phyloP scores from a whole-genome alignment of 2,797 vertebrate species.

The Mus spretus region DNA sequence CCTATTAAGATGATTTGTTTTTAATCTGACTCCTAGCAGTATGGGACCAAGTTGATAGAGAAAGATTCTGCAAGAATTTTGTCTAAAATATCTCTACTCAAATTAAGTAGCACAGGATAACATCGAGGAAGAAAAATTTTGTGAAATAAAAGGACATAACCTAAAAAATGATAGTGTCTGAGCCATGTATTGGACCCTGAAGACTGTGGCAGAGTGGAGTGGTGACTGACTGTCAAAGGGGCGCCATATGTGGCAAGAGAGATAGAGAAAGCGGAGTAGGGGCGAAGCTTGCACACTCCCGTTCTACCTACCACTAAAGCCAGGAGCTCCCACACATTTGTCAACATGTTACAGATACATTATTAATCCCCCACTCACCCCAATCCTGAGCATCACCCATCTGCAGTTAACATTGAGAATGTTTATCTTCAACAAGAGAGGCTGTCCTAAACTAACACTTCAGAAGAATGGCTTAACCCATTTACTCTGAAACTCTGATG shows the following conservation, averaged over 20 bases:
- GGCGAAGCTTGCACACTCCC: neutral
- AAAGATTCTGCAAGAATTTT: constrained; percentile 59
- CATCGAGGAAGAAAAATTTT: neutral
- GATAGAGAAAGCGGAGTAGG: neutral
- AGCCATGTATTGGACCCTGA: neutral
- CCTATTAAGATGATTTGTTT: constrained; percentile 77
- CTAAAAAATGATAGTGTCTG: neutral
- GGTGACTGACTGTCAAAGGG: neutral
- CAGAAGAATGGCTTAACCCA: neutral
- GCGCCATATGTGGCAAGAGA: neutral
- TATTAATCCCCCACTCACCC: neutral
- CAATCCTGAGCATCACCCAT: neutral
- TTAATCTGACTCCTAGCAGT: constrained; percentile 56
- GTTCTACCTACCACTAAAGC: neutral
- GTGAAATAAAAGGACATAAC: constrained; percentile 8
- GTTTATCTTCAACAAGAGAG: constrained; percentile 6
- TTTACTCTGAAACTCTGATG: neutral
- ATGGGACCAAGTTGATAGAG: constrained; percentile 19
- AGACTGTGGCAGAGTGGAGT: neutral
- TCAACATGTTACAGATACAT: constrained; percentile 5
- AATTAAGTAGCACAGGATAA: constrained; percentile 31
- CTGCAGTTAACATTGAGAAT: neutral
- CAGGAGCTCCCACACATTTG: neutral
- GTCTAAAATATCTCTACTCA: constrained; percentile 33
- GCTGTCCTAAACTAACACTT: neutral